Base-by-base conservation (phyloP, 2,797 vertebrate genomes). In the Thalassophryne amazonica region DNA sequence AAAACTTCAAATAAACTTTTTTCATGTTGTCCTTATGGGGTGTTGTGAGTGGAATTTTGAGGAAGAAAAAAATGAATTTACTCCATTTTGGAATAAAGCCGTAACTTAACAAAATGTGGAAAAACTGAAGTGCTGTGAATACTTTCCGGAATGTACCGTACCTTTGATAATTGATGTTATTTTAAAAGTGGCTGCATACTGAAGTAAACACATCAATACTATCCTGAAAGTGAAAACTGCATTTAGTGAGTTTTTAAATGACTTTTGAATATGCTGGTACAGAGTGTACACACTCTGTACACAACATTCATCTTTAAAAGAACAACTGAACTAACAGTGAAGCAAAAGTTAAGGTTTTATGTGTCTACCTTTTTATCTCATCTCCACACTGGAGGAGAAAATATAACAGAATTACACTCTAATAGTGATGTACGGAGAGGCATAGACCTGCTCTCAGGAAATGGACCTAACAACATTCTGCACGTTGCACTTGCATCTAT, bases 361-460 rank as follows among this genome's bases (percentile, higher is more conserved):
- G 64, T 31, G 25, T 64, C 27, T 47, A 19, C 46, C 29, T 43
- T 67, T 54, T 59, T 66, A 60, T 41, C n/a, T n/a, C n/a, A 6
- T 53, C 51, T 52, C 27, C 21, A 43, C 54, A 38, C 62, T 27
- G 32, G 58, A 64, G 59, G 57, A 57, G 49, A 61, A 63, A 36
- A 59, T 50, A 60, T 76, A 75, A 86, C 72, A 59, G 46, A 66
- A 78, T 83, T 83, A 83, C 12, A 30, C 46, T 37, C 9, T 74
- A 72, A 84, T 77, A 72, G 68, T 25, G 45, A 60, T 61, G 60
- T 2, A 45, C 54, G 65, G 71, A 66, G 51, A 71, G 61, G 73
- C 34, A 34, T 64, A 65, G 74, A 64, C 54, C 60, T 54, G 65
- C 78, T 73, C 49, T 81, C 64, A 79, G 72, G 47, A 83, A 80